These are phyloP conservation scores for Microctonus brassicae DNA, from an alignment of 2,888 invertebrate genomes.

Conservation along the genomic window DNA sequence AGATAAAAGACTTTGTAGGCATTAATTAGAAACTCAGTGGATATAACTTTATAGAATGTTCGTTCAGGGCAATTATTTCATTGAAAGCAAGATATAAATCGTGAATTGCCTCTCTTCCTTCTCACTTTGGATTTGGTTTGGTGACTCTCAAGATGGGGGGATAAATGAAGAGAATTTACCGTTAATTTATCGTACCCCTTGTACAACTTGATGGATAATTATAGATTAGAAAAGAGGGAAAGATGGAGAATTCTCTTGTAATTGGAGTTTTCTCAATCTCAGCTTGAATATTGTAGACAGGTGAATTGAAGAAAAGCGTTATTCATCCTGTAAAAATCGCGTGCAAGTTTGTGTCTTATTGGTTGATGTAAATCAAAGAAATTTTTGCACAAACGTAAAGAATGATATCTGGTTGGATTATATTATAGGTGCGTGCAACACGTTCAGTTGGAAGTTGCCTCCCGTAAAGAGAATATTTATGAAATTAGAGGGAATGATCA, in stretches of 20 bases:
- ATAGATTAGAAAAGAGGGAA: not conserved
- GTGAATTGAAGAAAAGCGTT: not conserved
- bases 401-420: conserved; percentile 3
- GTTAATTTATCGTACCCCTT: not conserved
- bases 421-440: conserved; percentile 5
- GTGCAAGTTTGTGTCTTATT: not conserved
- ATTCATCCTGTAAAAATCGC: not conserved
- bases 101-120: not conserved
- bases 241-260: not conserved
- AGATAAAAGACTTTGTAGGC: not conserved
- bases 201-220: not conserved
- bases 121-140: not conserved
- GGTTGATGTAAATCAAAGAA: not conserved
- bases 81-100: not conserved
- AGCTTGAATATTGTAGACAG: not conserved
- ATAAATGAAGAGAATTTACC: not conserved
- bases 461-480: conserved; percentile 36
- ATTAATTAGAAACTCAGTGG: not conserved
- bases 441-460: conserved; percentile 12
- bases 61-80: not conserved
- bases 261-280: not conserved
- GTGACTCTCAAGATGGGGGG: not conserved
- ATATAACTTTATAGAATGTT: not conserved
- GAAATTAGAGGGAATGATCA: conserved; percentile 36
- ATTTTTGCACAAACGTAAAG: not conserved